A percentile compares a stretch with the other conserved stretches of the same genome.
Evolutionary conservation across 2,113 vertebrate species (phyloP).

Genomic region (Mormyrus iriodes): DNA sequence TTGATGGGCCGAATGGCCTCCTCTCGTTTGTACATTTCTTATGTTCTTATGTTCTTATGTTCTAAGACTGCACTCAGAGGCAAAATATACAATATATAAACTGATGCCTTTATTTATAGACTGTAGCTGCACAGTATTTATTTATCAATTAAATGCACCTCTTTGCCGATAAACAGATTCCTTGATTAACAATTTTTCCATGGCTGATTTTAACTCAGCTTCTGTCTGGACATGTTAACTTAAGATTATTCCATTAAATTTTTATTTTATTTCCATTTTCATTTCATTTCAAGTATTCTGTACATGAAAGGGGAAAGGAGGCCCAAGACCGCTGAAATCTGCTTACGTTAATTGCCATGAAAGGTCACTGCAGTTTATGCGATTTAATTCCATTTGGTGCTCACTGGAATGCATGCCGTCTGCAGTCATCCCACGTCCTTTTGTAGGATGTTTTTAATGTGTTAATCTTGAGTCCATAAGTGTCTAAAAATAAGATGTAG

Average conservation of each 20-base stretch:
- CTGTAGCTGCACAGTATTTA: not conserved
- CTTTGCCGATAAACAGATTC: not conserved
- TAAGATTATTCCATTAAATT: not conserved
- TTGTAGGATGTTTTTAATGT: not conserved
- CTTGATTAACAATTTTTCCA: not conserved
- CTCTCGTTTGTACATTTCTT: too few relatives aligned
- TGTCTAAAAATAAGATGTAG: conserved; percentile 13
- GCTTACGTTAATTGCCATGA: not conserved
- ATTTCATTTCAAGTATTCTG: not conserved
- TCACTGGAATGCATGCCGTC: not conserved
- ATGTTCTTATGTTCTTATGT: too few relatives aligned
- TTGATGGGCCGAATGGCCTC: too few relatives aligned
- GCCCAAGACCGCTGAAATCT: not conserved
- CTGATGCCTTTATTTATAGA: not conserved
- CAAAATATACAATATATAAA: not conserved
- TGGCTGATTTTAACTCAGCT: not conserved
- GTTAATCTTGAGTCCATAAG: not conserved
- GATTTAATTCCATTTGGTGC: not conserved
- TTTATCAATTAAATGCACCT: not conserved
- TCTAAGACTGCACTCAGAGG: not conserved
- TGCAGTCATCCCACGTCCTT: not conserved
- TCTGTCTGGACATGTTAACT: not conserved
- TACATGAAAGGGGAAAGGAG: not conserved
- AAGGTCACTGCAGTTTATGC: not conserved
- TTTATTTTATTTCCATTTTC: too few relatives aligned